Conservation (phyloP, 1,140 invertebrate species). For the Drosophila serrata region DNA sequence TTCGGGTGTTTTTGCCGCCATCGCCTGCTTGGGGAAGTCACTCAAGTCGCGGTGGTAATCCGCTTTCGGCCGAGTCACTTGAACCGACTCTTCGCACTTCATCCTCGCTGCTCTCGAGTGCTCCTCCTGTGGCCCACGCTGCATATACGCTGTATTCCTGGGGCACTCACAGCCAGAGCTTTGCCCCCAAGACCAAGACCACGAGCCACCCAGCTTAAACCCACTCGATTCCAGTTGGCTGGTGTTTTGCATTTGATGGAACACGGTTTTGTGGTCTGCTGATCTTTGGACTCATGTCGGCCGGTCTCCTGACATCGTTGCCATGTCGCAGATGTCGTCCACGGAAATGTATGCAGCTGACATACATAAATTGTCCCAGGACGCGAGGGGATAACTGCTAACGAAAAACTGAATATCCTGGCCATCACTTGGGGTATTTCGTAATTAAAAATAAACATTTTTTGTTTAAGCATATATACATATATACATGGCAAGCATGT, state of each 20-base stretch:
- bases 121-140: constrained; percentile 39
- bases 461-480: not conserved
- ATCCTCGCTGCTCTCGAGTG: constrained; percentile 35
- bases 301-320: constrained; percentile 50
- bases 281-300: constrained; percentile 53
- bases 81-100: constrained; percentile 64
- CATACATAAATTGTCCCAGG: constrained; percentile 29
- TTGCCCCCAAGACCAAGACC: not conserved
- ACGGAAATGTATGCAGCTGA: constrained; percentile 25
- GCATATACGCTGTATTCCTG: constrained; percentile 60
- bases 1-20: constrained; percentile 25
- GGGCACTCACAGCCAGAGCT: constrained; percentile 2
- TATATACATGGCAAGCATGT: not conserved
- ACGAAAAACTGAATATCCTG: not conserved
- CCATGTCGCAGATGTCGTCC: constrained; percentile 18
- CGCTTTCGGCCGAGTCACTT: constrained; percentile 74
- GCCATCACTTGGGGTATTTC: not conserved
- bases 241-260: constrained; percentile 66
- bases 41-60: constrained; percentile 73
- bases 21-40: constrained; percentile 54
- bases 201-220: constrained; percentile 1
- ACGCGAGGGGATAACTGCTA: not conserved
- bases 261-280: constrained; percentile 57
- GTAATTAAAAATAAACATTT: not conserved
- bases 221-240: constrained; percentile 71